Base-by-base conservation (phyloP, 1,140 invertebrate genomes). In the Acromyrmex echinatior region DNA sequence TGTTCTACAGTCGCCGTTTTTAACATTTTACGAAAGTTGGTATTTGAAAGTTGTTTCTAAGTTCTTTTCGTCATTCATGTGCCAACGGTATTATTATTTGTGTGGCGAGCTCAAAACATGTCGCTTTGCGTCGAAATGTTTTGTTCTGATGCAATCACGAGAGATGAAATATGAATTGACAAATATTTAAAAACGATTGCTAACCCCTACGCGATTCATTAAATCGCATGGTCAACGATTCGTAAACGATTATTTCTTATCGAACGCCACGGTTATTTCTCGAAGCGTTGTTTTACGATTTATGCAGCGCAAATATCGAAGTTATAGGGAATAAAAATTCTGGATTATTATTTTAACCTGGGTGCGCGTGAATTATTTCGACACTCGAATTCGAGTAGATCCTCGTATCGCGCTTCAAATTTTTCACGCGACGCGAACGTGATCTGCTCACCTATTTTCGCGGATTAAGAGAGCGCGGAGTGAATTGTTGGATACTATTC, bases 361-460 rank as follows among this genome's bases (percentile, higher is more conserved):
- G 6, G 0, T 6, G 63, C 12, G 35, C 16, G 63, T 21, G 35
- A 68, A 68, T 21, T 10, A 25, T 51, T 9, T n/a, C n/a, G 65
- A 70, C 3, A 5, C 14, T 49, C 12, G 66, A 21, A 49, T 49
- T 70, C 18, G 18, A 68, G n/a, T 10, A 1, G 3, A 21, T 68
- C 7, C 18, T 9, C 16, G 31, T 63, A 14, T 31, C 35, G 35
- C 14, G 39, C 14, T 49, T 70, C 14, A 70, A 70, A 70, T 49
- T 70, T 70, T 70, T 70, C 45, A 70, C 66, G 21, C 39, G 5
- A 70, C 21, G 14, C 66, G 3, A 21, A 39, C 31, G 65, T 68
- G 35, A 45, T 45, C 9, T 14, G 0, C 3, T 39, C 65, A 14
- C 35, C 10, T 14, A 18, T 68, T 68, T 68, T 21, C n/a, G 65